Evolutionary conservation across 1,140 invertebrate genomes (phyloP).

Genomic region (Drosophila chauvacae): DNA sequence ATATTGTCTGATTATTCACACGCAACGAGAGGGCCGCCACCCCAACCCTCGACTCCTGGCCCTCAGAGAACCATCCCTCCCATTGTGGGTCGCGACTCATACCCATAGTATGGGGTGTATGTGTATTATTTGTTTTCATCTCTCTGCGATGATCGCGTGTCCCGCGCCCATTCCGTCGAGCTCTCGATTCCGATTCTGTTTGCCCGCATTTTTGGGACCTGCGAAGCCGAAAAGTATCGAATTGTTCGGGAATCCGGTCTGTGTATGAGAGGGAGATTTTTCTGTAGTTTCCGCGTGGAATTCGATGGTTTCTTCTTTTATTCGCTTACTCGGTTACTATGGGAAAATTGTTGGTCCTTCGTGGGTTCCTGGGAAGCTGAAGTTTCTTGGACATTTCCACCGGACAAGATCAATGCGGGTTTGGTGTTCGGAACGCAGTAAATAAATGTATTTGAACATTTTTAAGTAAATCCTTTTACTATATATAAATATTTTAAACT

Average conservation of each 20-base stretch:
- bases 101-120: slow-evolving; percentile 60
- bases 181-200: slow-evolving; percentile 48
- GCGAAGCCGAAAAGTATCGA: slow-evolving; percentile 77
- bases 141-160: slow-evolving; percentile 67
- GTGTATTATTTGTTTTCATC: slow-evolving; percentile 50
- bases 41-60: slow-evolving; percentile 11
- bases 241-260: slow-evolving; percentile 41
- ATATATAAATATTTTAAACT: not conserved
- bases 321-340: slow-evolving; percentile 13
- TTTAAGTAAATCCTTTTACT: too few species aligned
- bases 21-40: slow-evolving; percentile 39
- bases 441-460: not conserved
- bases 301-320: slow-evolving; percentile 45
- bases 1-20: slow-evolving; percentile 70
- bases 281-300: slow-evolving; percentile 45
- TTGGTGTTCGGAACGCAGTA: not conserved
- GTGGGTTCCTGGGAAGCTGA: slow-evolving; percentile 50
- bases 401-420: slow-evolving; percentile 60
- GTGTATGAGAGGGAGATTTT: slow-evolving; percentile 55
- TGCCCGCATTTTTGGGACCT: slow-evolving; percentile 75
- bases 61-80: slow-evolving; percentile 36
- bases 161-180: slow-evolving; percentile 40
- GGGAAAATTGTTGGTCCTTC: slow-evolving; percentile 63
- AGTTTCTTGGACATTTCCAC: slow-evolving; percentile 6
- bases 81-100: slow-evolving; percentile 46